A percentile compares a stretch with the other conserved stretches of the same genome.
Evolutionary conservation across 37 sponge, comb jelly and placozoan species (phyloP).

Genomic region (Tethya wilhelma): DNA sequence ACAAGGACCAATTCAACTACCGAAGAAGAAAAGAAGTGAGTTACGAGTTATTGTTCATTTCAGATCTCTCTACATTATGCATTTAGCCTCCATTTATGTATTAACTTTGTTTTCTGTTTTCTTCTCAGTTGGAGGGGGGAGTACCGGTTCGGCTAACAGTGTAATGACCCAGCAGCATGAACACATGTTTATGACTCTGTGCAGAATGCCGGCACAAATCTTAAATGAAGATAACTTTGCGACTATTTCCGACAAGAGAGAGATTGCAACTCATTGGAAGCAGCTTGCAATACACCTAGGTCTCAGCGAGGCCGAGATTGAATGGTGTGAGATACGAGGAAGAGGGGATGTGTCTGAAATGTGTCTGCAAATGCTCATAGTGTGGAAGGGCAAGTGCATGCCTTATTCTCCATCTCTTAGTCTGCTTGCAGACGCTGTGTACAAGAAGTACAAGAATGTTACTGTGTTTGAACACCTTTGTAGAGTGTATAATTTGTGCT

Average conservation of each 20-base stretch:
- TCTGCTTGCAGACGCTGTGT: slow-evolving; percentile 29
- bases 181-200: no score
- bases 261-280: slow-evolving; percentile 34
- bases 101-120: background rate
- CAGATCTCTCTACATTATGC: background rate
- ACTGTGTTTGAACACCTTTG: slow-evolving; percentile 20
- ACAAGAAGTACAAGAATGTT: background rate
- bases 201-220: no score
- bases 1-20: background rate
- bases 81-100: background rate
- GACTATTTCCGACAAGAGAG: slow-evolving; percentile 25
- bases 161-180: no score
- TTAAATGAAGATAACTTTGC: no score
- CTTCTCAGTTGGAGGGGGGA: slow-evolving; percentile 14
- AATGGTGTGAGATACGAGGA: slow-evolving; percentile 16
- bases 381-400: background rate
- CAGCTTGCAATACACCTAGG: background rate
- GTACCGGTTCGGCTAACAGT: background rate
- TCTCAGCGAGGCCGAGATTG: slow-evolving; percentile 29
- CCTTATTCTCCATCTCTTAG: no score
- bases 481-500: no score
- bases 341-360: slow-evolving; percentile 19
- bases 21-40: slow-evolving; percentile 24
- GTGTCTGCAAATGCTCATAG: slow-evolving; percentile 36
- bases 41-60: background rate